These are phyloP conservation scores for Neotoma lepida DNA, from an alignment of 2,113 vertebrate genomes.

Conservation along the genomic window DNA sequence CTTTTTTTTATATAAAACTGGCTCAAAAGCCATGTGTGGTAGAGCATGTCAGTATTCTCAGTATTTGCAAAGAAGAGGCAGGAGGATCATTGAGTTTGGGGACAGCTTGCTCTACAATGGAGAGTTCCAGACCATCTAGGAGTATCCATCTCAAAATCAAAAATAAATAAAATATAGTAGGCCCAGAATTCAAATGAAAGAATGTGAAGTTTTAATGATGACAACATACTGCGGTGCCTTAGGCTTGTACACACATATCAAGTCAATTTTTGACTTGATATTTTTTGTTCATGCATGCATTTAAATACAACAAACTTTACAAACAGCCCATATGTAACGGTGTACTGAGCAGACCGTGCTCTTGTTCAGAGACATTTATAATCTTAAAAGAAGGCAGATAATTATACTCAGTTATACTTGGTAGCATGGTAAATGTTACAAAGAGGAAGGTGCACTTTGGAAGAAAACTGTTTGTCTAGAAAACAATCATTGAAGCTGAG, in stretches of 20 bases:
- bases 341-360: not conserved
- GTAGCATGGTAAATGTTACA: not conserved
- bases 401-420: not conserved
- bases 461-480: not conserved
- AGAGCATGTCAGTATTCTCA: not conserved
- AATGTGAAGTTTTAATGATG: not conserved
- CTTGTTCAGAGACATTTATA: not conserved
- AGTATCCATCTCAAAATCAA: not conserved
- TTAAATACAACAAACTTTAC: conserved; percentile 28
- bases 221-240: not conserved
- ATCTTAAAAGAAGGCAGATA: not conserved
- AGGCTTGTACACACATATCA: not conserved
- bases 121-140: not conserved
- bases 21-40: not conserved
- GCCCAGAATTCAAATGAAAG: not conserved
- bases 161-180: not conserved
- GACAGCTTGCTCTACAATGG: not conserved
- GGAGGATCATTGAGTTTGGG: not conserved
- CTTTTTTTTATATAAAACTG: conserved; percentile 5
- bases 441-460: not conserved
- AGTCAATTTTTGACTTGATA: not conserved
- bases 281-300: not conserved
- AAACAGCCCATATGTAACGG: not conserved
- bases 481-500: not conserved
- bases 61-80: not conserved